Evolutionary conservation across 2,797 vertebrate species (phyloP).

Genomic region (Trachurus trachurus): DNA sequence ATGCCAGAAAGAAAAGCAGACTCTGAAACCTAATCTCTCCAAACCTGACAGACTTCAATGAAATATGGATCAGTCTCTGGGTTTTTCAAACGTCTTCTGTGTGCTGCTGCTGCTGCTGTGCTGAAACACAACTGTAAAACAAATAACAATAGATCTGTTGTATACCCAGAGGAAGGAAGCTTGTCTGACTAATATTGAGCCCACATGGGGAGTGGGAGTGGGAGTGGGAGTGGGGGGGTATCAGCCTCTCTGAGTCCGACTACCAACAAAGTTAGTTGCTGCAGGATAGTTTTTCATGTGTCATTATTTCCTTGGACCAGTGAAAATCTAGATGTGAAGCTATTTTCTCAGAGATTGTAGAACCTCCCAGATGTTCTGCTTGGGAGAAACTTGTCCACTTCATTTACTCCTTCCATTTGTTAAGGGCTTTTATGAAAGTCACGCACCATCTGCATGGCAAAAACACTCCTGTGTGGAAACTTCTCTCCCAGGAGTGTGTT

Average conservation of each 20-base stretch:
- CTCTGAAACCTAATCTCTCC: background rate
- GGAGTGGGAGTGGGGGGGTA: background rate
- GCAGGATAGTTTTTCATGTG: conserved; percentile 60
- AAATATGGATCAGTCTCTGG: conserved; percentile 11
- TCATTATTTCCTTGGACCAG: conserved; percentile 71
- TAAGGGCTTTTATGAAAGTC: conserved; percentile 73
- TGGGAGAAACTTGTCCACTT: conserved; percentile 75
- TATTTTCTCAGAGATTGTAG: conserved; percentile 70
- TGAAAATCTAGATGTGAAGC: conserved; percentile 65
- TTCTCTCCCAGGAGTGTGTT: conserved; percentile 40
- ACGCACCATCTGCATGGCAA: conserved; percentile 73
- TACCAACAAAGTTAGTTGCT: conserved; percentile 57
- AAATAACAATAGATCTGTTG: conserved; percentile 41
- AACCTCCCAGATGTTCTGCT: conserved; percentile 73
- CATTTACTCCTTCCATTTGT: conserved; percentile 79
- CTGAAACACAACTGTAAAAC: conserved; percentile 39
- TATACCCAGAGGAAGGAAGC: conserved; percentile 16
- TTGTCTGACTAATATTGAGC: conserved; percentile 47
- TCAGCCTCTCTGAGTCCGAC: conserved; percentile 42
- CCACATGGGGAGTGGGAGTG: background rate
- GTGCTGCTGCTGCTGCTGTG: no score
- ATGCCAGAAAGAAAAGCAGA: background rate
- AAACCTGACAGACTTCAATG: conserved; percentile 2
- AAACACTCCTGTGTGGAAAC: conserved; percentile 52
- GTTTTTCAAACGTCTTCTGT: conserved; percentile 12